Evolutionary conservation across 2,797 vertebrate genomes (phyloP), one percentile per base, ranked within the genome.

Genomic region (Galaxias olidus): DNA sequence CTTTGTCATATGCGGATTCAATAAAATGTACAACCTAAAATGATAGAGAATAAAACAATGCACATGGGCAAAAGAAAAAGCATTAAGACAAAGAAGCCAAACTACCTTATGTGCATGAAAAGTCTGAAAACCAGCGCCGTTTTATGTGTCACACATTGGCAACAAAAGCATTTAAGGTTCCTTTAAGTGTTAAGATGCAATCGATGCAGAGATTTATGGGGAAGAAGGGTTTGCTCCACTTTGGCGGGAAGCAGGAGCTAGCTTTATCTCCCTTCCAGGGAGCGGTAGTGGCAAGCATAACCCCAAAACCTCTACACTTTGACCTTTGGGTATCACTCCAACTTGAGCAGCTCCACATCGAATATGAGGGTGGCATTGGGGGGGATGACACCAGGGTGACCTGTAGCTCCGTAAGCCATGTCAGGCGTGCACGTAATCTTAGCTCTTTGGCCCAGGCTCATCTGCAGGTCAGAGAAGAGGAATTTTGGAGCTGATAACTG

Each of bases 361-460:
- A 99, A 99, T 89, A 99, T 92, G 76, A 99, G 96, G 0, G 96
- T 98, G 76, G 98, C 98, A 4, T 99, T 96, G 47, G 96, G 93
- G 41, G 98, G 98, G 90, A 99, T 99, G 89, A 99, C 98, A 48
- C 98, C 98, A 0, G 98, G 98, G 83, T 99, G 97, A 72, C 98
- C 98, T 0, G 95, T 97, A 59, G 90, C 76, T 87, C 98, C 98
- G 0, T 99, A 99, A 1, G 97, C 98, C 93, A 98, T 92, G 60
- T 99, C 96, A 13, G 98, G 96, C 77, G 96, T 95, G 88, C 96
- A 98, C 87, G 96, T 98, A 90, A 99, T 85, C 92, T 97, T 99
- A 52, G 94, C 97, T 85, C 97, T 93, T 90, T 99, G 96, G 79
- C 97, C 96, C 82, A 98, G 89, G 76, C 97, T 99, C 98, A 99